Percentiles rank a stretch among this genome's conserved stretches.
Conservation (phyloP, 2,113 vertebrate species). For the Macrotus californicus region DNA sequence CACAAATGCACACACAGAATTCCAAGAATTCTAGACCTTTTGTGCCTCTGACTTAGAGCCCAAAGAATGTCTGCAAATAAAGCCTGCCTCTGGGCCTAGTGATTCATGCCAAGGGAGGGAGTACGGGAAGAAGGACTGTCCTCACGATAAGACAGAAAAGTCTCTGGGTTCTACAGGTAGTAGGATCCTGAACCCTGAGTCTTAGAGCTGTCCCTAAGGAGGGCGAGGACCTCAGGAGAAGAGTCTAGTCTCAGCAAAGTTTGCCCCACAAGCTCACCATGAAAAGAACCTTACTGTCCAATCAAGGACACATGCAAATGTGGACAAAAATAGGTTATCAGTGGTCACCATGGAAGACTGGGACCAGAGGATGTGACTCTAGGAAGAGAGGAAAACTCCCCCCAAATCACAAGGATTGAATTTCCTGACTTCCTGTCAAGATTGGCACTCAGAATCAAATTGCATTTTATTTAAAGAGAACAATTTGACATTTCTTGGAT, state of each 20-base stretch:
- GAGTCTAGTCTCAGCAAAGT: not conserved
- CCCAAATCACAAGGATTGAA: not conserved
- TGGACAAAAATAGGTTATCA: not conserved
- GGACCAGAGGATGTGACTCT: not conserved
- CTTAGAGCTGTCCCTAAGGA: not conserved
- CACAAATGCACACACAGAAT: not conserved
- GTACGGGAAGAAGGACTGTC: not conserved
- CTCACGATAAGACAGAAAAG: not conserved
- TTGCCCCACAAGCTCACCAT: not conserved
- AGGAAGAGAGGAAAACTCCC: not conserved
- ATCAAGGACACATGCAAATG: not conserved
- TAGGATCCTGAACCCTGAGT: not conserved
- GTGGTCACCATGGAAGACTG: not conserved
- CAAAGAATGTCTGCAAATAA: not conserved
- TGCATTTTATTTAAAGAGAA: conserved; percentile 9
- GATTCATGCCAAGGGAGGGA: not conserved
- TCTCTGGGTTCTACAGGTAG: not conserved
- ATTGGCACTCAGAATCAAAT: not conserved
- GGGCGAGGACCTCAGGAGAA: not conserved
- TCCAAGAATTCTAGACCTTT: not conserved
- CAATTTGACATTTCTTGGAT: not conserved
- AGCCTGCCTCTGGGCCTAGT: not conserved
- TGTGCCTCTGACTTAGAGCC: not conserved
- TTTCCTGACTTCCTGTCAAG: not conserved
- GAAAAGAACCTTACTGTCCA: not conserved